Percentiles rank a stretch among this genome's conserved stretches.
These are phyloP conservation scores for Ylistrum balloti DNA, from an alignment of 1,140 invertebrate genomes.

Conservation along the genomic window DNA sequence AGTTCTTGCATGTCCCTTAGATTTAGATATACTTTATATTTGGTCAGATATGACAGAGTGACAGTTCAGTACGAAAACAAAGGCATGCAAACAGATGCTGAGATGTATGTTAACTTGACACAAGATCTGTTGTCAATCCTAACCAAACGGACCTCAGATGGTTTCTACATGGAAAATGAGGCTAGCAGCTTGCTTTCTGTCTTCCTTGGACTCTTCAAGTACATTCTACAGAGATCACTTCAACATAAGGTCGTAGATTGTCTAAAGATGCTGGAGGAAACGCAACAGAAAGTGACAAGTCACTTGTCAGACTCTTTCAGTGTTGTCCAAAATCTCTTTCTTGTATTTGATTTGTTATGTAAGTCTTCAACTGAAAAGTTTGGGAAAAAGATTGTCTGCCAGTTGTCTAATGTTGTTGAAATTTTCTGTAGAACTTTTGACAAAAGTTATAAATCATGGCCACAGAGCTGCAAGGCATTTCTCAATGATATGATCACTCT, in stretches of 20 bases:
- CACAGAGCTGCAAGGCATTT: not conserved
- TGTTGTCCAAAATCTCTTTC: slow-evolving; percentile 13
- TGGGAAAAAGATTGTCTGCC: not conserved
- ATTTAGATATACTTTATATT: not conserved
- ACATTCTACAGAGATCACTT: not conserved
- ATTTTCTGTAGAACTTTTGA: not conserved
- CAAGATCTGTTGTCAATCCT: not conserved
- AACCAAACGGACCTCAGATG: not conserved
- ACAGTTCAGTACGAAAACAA: not conserved
- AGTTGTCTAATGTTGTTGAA: not conserved
- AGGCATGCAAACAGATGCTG: not conserved
- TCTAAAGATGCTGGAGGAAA: not conserved
- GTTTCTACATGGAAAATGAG: not conserved
- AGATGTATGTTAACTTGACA: not conserved
- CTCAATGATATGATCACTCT: slow-evolving; percentile 5
- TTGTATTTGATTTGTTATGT: not conserved
- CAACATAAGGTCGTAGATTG: not conserved
- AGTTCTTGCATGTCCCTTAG: not conserved
- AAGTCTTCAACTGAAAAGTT: not conserved
- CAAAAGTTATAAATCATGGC: not conserved
- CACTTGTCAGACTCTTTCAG: not conserved
- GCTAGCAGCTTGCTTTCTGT: not conserved
- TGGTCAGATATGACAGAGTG: not conserved
- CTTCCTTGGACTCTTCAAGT: not conserved
- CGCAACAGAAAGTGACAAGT: not conserved